Conservation (phyloP, 2,113 vertebrate genomes). For the Mystacornis crossleyi region DNA sequence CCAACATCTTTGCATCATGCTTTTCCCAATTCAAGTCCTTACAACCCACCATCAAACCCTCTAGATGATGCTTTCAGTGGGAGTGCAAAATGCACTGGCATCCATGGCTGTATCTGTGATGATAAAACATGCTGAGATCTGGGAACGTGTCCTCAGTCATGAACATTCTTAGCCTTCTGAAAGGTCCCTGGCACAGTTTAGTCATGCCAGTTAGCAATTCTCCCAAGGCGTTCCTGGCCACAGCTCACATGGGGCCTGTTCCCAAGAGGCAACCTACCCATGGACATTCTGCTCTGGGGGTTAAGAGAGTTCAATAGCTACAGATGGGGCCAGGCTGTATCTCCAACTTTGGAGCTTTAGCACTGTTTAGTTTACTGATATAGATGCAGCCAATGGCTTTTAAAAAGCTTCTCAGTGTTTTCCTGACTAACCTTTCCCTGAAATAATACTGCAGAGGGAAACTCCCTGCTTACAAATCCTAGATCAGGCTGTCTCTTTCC, state of each 20-base stretch:
- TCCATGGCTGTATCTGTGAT: not conserved
- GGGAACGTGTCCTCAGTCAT: accelerated
- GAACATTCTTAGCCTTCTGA: not conserved
- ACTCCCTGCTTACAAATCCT: not conserved
- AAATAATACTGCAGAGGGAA: not conserved
- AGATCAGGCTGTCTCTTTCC: not conserved
- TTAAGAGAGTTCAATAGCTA: not conserved
- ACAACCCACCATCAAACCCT: not conserved
- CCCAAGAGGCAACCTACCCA: not conserved
- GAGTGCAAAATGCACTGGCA: not conserved
- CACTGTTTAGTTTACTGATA: not conserved
- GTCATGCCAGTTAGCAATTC: not conserved
- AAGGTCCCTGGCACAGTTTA: not conserved
- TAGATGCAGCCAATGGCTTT: not conserved
- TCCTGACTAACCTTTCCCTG: not conserved
- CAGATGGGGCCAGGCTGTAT: not conserved
- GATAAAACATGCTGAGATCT: not conserved
- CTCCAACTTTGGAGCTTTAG: not conserved
- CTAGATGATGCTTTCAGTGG: not conserved
- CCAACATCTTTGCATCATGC: not conserved
- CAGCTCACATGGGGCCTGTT: accelerated
- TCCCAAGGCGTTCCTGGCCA: not conserved
- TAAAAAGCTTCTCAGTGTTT: not conserved
- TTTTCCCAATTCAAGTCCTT: not conserved
- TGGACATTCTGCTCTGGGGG: not conserved